Evolutionary conservation across 2,113 vertebrate species (phyloP).

Genomic region (Tupaia tana): DNA sequence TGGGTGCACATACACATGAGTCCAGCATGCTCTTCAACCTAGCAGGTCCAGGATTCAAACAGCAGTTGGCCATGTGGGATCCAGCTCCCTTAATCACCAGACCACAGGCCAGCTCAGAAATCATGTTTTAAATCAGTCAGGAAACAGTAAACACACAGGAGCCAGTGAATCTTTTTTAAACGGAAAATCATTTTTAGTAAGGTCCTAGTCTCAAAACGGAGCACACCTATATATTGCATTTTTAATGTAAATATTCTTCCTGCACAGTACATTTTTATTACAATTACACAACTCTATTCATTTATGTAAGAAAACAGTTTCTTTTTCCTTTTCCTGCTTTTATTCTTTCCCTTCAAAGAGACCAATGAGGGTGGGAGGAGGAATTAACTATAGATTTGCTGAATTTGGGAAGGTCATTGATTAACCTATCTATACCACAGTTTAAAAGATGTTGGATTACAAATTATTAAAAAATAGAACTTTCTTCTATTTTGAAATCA

Average conservation of each 20-base stretch:
- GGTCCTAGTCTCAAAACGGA: background rate
- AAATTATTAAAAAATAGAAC: slow-evolving; percentile 74
- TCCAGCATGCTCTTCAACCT: no score
- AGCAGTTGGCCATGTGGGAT: no score
- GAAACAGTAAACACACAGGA: background rate
- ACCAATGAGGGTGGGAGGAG: background rate
- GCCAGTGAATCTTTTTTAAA: slow-evolving; percentile 6
- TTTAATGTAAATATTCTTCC: background rate
- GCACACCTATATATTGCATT: background rate
- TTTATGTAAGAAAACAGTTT: background rate
- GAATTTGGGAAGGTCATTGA: slow-evolving; percentile 55
- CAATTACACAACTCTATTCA: background rate
- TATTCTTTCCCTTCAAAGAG: slow-evolving; percentile 45
- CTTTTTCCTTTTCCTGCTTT: slow-evolving; percentile 11
- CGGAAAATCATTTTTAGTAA: background rate
- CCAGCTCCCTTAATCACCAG: no score
- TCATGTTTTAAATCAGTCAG: background rate
- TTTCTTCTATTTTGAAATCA: slow-evolving; percentile 79
- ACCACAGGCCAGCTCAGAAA: background rate
- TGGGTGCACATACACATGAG: no score
- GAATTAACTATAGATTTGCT: slow-evolving; percentile 27
- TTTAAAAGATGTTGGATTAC: slow-evolving; percentile 69
- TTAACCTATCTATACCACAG: background rate
- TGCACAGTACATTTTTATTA: background rate
- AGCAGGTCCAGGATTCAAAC: no score